Percentiles rank a stretch among this genome's conserved stretches.
phyloP scores from a whole-genome alignment of 2,888 invertebrate genomes.

The Drosophila austrosaltans region DNA sequence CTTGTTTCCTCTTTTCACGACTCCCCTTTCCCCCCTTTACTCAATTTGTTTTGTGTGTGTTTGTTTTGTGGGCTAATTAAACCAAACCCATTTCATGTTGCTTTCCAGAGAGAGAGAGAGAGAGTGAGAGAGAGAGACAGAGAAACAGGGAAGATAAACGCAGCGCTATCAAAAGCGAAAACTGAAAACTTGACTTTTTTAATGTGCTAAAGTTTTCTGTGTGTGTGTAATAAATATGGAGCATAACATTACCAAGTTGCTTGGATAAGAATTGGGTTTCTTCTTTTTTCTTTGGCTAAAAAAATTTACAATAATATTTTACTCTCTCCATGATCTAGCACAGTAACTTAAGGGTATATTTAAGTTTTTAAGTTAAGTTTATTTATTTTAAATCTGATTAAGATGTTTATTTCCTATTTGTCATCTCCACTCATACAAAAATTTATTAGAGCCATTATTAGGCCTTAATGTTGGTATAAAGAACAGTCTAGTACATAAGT shows the following conservation, averaged over 20 bases:
- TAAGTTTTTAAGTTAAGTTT: background rate
- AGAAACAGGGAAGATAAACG: slow-evolving; percentile 57
- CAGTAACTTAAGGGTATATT: background rate
- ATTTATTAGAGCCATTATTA: no score
- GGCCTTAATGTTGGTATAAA: no score
- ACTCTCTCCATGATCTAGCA: background rate
- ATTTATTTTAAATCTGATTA: background rate
- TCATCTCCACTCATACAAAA: no score
- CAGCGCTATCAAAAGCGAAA: slow-evolving; percentile 42
- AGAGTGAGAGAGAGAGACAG: slow-evolving; percentile 29
- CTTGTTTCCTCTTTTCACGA: background rate
- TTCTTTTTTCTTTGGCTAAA: slow-evolving; percentile 41
- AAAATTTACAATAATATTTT: background rate
- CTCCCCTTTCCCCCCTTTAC: slow-evolving; percentile 19
- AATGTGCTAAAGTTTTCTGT: slow-evolving; percentile 62
- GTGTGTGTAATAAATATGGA: slow-evolving; percentile 67
- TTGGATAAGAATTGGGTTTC: slow-evolving; percentile 45
- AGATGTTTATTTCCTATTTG: no score
- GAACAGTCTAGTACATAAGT: no score
- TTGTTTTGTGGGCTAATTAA: slow-evolving; percentile 65
- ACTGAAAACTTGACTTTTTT: slow-evolving; percentile 62
- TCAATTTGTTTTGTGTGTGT: slow-evolving; percentile 59
- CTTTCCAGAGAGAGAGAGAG: slow-evolving; percentile 34
- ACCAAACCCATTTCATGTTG: slow-evolving; percentile 75
- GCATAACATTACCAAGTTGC: slow-evolving; percentile 63